phyloP scores from a whole-genome alignment of 2,888 invertebrate genomes.

The Coremacera marginata region DNA sequence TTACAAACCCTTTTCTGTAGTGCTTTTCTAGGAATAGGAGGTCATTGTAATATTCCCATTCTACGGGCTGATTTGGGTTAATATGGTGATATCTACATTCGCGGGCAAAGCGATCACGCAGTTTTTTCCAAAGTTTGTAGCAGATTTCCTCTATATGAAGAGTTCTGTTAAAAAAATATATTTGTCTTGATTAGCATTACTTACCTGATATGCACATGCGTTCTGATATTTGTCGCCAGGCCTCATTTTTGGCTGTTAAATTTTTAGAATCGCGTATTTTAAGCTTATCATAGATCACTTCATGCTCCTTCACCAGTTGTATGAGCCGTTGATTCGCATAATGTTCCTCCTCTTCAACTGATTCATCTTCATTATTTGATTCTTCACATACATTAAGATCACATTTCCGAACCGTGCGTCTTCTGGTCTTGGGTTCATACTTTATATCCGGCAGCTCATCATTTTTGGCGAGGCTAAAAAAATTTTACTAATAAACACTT shows the following conservation, averaged over 20 bases:
- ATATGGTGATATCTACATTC: constrained; percentile 60
- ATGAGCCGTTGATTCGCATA: constrained; percentile 58
- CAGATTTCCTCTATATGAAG: constrained; percentile 56
- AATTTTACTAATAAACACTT: not conserved
- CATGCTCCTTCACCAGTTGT: constrained; percentile 58
- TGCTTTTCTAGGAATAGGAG: constrained; percentile 58
- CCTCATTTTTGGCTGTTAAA: constrained; percentile 60
- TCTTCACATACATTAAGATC: constrained; percentile 20
- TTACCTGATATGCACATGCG: constrained; percentile 57
- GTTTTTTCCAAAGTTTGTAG: constrained; percentile 62
- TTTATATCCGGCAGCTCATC: constrained; percentile 53
- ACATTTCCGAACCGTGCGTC: constrained; percentile 21
- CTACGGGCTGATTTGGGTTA: constrained; percentile 52
- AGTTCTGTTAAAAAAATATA: not conserved
- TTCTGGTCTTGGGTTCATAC: constrained; percentile 54
- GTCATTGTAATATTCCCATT: constrained; percentile 60
- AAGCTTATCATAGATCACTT: constrained; percentile 60
- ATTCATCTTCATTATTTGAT: constrained; percentile 40
- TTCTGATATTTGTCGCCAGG: constrained; percentile 59
- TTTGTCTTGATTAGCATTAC: not conserved
- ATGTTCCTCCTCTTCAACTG: constrained; percentile 51
- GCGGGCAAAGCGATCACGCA: constrained; percentile 61
- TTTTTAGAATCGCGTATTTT: constrained; percentile 64
- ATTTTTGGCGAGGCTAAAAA: constrained; percentile 39
- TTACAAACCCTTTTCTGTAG: constrained; percentile 58